These are phyloP conservation scores for Chlamydotis undulata DNA, from an alignment of 2,113 vertebrate species.

Conservation along the genomic window DNA sequence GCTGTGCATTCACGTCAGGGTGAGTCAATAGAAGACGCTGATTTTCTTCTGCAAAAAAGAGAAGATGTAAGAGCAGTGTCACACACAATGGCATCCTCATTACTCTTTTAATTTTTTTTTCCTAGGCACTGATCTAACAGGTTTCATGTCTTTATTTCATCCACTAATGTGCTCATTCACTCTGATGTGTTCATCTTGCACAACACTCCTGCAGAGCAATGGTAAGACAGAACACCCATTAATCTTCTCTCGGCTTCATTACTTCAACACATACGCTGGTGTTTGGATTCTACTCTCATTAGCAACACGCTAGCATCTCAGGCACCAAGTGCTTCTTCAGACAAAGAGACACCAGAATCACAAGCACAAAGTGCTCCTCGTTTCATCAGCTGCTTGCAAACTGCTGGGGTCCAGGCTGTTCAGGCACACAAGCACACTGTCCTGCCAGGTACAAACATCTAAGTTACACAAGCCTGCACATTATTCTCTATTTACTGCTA, in stretches of 20 bases:
- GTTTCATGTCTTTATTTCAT: background rate
- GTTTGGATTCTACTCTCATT: background rate
- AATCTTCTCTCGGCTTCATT: background rate
- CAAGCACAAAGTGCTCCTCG: background rate
- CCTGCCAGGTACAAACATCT: background rate
- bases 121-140: background rate
- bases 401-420: background rate
- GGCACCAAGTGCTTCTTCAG: background rate
- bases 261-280: background rate
- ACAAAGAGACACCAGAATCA: background rate
- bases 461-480: background rate
- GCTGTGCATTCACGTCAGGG: slow-evolving; percentile 38
- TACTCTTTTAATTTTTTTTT: too few relatives aligned
- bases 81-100: rapidly evolving
- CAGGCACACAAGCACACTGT: background rate
- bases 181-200: background rate
- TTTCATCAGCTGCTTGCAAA: background rate
- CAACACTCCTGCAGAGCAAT: background rate
- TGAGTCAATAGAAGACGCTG: slow-evolving; percentile 79
- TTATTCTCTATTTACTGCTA: background rate
- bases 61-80: rapidly evolving
- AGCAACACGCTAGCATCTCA: background rate
- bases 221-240: background rate
- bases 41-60: slow-evolving; percentile 84
- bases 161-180: background rate